Base-by-base conservation (phyloP, 2,113 vertebrate genomes). In the Leucoraja erinaceus region DNA sequence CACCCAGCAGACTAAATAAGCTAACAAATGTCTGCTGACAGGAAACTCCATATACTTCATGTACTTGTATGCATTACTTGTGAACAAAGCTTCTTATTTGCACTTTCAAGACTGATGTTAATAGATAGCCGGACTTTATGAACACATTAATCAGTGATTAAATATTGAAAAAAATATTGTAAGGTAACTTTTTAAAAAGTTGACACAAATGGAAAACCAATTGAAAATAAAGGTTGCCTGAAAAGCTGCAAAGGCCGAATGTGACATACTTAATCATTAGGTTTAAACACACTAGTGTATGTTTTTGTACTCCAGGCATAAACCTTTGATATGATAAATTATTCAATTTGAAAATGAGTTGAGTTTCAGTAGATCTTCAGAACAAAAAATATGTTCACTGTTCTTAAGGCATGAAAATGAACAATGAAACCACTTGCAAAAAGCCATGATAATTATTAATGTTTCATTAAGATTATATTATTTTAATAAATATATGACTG, bases 401-500 rank as follows among this genome's bases (percentile, higher is more conserved):
- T 72, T 72, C 47, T 91, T 91, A 91, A 91, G 66, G 68, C 90
- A 70, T 72, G 90, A 9, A 91, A 72, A 91, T 72, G 33, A 28
- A 91, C 28, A 33, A 74, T 91, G 90, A 74, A 91, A 91, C 18
- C 18, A 12, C 68, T 91, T 72, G 90, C 90, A 91, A 91, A 90
- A 72, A 91, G 68, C 83, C 20, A 47, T 91, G 90, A 54, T 47
- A 74, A 38, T 72, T 47, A 54, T 91, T 54, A 91, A 91, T 91
- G 90, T 38, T 91, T 91, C 88, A 68, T 90, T 91, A 91, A 33
- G 90, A 91, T 54, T 70, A 91, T 91, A 74, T 11, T 63, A 31
- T 83, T 88, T 91, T 91, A 38, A 91, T 91, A 91, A 91, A 91
- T 91, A 91, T 54, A 16, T 47, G 90, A 54, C 90, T 91, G 90